Percentiles rank a stretch among this genome's conserved stretches.
These are phyloP conservation scores for Phaetusa simplex DNA, from an alignment of 2,113 vertebrate genomes.

Conservation along the genomic window DNA sequence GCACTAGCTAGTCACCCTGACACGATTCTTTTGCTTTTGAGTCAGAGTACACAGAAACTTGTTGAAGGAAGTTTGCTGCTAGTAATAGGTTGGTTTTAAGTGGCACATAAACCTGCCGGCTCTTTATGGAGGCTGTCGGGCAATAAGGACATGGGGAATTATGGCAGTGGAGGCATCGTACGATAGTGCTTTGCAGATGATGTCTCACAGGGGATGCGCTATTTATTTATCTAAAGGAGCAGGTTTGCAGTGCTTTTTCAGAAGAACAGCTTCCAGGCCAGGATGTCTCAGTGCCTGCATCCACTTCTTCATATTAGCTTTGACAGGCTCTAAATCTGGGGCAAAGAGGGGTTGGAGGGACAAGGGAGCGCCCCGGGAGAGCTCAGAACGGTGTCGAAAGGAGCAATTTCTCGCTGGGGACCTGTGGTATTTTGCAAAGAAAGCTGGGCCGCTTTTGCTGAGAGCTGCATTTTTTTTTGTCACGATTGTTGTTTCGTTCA, in stretches of 20 bases:
- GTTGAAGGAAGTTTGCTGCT: neutral
- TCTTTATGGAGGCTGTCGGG: constrained; percentile 62
- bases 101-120: constrained; percentile 53
- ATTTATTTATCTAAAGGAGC: constrained; percentile 51
- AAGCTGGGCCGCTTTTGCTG: constrained; percentile 4
- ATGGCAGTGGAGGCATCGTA: neutral
- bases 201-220: constrained; percentile 16
- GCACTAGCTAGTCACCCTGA: neutral
- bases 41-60: neutral
- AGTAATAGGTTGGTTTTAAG: constrained; percentile 18
- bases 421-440: neutral
- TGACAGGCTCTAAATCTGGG: constrained; percentile 53
- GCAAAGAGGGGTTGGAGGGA: neutral
- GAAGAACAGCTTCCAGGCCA: constrained; percentile 10
- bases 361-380: neutral
- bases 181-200: constrained; percentile 9
- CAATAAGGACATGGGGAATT: constrained; percentile 60
- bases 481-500: neutral
- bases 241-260: constrained; percentile 34
- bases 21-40: neutral
- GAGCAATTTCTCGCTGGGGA: neutral
- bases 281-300: neutral
- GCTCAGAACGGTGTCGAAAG: neutral
- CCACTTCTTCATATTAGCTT: neutral
- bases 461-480: neutral